Percentiles rank a stretch among this genome's conserved stretches.
Evolutionary conservation across 1,140 invertebrate species (phyloP).

Genomic region (Drosophila yakuba): DNA sequence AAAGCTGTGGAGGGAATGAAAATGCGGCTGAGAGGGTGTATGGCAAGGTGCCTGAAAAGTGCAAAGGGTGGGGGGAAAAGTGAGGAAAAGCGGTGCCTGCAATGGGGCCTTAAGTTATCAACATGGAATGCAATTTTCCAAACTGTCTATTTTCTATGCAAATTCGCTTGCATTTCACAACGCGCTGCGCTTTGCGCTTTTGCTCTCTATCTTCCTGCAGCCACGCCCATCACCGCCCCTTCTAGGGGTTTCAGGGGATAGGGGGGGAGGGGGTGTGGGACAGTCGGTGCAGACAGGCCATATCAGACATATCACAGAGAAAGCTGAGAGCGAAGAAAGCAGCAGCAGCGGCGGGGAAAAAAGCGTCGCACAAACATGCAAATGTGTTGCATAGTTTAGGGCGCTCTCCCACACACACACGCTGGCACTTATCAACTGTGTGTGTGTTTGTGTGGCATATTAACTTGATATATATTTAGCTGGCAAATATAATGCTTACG

Average conservation of each 20-base stretch:
- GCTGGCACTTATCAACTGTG: conserved; percentile 17
- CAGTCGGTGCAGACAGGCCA: conserved; percentile 33
- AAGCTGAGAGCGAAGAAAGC: conserved; percentile 23
- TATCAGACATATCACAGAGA: conserved; percentile 26
- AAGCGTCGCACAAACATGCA: conserved; percentile 68
- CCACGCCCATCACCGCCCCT: conserved; percentile 3
- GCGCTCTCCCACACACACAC: conserved; percentile 24
- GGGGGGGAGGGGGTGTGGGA: not conserved
- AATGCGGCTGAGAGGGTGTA: not conserved
- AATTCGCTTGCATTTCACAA: conserved; percentile 75
- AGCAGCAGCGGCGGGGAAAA: conserved; percentile 9
- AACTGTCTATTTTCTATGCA: conserved; percentile 82
- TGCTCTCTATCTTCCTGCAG: conserved; percentile 6
- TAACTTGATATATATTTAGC: conserved; percentile 74
- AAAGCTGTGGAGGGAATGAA: not conserved
- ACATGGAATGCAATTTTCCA: conserved; percentile 82
- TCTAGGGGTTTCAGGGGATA: no score
- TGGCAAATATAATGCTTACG: conserved; percentile 66
- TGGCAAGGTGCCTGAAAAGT: conserved; percentile 28
- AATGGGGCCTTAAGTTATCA: conserved; percentile 77
- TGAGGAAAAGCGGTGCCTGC: conserved; percentile 31
- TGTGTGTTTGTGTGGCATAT: conserved; percentile 47
- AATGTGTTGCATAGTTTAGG: conserved; percentile 80
- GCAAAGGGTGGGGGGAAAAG: not conserved
- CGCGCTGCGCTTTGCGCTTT: conserved; percentile 40